Base-by-base conservation (phyloP, 2,888 invertebrate genomes). In the Acrocera orbiculus region DNA sequence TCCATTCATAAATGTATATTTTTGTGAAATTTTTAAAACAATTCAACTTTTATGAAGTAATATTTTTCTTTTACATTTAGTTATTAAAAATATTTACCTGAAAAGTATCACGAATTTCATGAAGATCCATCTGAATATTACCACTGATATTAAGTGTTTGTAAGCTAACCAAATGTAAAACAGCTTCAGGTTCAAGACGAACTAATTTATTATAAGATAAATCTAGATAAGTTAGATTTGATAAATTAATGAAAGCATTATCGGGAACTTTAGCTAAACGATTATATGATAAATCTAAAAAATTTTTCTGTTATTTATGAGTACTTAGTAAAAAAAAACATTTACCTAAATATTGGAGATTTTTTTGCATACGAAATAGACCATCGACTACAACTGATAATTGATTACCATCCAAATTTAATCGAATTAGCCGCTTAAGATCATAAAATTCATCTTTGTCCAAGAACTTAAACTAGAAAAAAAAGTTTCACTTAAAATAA, bases 161-260 rank as follows among this genome's bases (percentile, higher is more conserved):
- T 35, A 80, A 57, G 27, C 69, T 68, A 47, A 41, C 45, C 34
- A 60, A 42, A 28, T 51, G 50, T 17, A 53, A 46, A 32, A 60
- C 53, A 7, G 57, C 52, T 41, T 72, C 69, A 6, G 71, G 67
- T 50, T 78, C 76, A 40, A 79, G 65, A 32, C 69, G 65, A 46
- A 73, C 70, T 43, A 82, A 64, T 56, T 77, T 76, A 53, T 83
- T 82, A 54, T 75, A 73, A 42, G 79, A 73, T 38, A 85, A 66
- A 55, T 83, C 80, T 42, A 85, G 60, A 45, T 74, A 70, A 39
- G 64, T 62, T 36, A 83, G 64, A 38, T 69, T 67, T 31, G 74
- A 70, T 41, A 79, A 64, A 59, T 81, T 81, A 43, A 68, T 63
- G 51, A 85, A 78, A 31, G 82, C 76, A 43, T 70, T 69, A 36